phyloP scores from a whole-genome alignment of 2,797 vertebrate species.

The Podarcis siculus region DNA sequence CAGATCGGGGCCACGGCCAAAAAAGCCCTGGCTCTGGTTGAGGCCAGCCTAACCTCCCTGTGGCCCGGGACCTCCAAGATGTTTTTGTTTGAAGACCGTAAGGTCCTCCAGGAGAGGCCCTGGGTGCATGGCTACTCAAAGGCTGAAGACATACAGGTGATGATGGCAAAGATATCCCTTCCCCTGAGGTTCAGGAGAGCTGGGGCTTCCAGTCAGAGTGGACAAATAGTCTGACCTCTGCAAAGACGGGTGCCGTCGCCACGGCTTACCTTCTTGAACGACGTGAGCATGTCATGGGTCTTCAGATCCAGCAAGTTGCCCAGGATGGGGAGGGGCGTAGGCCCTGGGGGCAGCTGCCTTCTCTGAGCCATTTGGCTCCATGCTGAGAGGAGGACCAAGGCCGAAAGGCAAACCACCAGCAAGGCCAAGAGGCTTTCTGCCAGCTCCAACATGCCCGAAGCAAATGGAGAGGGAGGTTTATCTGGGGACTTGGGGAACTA shows the following conservation, averaged over 20 bases:
- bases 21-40: no score
- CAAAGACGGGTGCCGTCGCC: neutral
- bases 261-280: neutral
- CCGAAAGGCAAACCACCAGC: neutral
- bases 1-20: no score
- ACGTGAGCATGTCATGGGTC: neutral
- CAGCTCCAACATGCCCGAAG: constrained; percentile 48
- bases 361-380: neutral
- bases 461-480: neutral
- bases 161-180: no score
- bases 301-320: constrained; percentile 22
- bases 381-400: neutral
- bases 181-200: neutral
- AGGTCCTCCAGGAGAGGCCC: neutral
- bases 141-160: no score
- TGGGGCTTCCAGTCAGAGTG: neutral
- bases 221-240: neutral
- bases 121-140: no score
- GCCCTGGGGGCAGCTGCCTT: neutral
- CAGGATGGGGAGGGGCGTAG: neutral
- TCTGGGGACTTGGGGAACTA: neutral
- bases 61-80: no score
- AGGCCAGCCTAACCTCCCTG: no score
- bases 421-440: constrained; percentile 31
- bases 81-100: no score